A percentile compares a stretch with the other conserved stretches of the same genome.
phyloP scores from a whole-genome alignment of 2,888 invertebrate species.

The Cheilosia impressa region DNA sequence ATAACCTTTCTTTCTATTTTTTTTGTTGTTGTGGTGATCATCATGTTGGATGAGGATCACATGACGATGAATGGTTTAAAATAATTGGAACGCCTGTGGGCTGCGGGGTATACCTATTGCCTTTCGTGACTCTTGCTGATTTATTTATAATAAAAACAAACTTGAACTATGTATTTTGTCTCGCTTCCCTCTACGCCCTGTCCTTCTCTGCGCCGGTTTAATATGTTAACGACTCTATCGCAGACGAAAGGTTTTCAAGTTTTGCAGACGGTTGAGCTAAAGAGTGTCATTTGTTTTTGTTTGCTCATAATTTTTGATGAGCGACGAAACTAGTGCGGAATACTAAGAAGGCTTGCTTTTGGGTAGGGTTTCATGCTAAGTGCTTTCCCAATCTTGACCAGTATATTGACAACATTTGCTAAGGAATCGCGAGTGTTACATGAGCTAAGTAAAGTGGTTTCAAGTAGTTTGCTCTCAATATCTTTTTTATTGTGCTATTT shows the following conservation, averaged over 20 bases:
- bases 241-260: not conserved
- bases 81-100: not conserved
- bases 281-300: not conserved
- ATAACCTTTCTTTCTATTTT: not conserved
- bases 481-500: too few species aligned
- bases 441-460: too few species aligned
- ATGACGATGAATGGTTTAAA: not conserved
- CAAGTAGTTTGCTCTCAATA: too few species aligned
- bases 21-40: slow-evolving; percentile 21
- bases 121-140: slow-evolving; percentile 6
- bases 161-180: slow-evolving; percentile 1
- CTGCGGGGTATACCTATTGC: not conserved
- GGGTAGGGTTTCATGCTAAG: too few species aligned
- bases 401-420: too few species aligned
- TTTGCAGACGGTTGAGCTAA: slow-evolving; percentile 1
- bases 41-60: slow-evolving; percentile 12
- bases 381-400: too few species aligned
- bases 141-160: slow-evolving; percentile 1
- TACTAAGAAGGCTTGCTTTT: too few species aligned
- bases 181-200: not conserved
- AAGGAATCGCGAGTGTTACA: too few species aligned
- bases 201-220: not conserved
- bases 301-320: not conserved
- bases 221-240: not conserved
- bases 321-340: too few species aligned